These are phyloP conservation scores for Otis tarda DNA, from an alignment of 2,113 vertebrate genomes.

Conservation along the genomic window DNA sequence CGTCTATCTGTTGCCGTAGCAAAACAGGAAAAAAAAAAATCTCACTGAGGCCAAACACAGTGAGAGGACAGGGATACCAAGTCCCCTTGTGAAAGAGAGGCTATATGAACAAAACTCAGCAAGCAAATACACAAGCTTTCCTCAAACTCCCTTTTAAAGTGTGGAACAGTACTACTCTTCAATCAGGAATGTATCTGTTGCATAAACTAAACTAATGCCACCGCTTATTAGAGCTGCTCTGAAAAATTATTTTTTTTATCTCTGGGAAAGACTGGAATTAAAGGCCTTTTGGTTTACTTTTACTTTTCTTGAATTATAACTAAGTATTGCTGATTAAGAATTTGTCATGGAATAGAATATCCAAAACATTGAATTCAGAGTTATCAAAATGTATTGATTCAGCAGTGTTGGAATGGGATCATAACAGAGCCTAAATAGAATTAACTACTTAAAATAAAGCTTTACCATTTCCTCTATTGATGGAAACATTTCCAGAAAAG, in stretches of 20 bases:
- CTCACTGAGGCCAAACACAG: neutral
- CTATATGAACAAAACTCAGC: neutral
- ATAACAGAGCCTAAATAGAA: neutral
- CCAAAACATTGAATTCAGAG: neutral
- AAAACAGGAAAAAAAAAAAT: neutral
- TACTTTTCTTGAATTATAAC: neutral
- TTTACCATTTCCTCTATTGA: neutral
- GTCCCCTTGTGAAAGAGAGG: neutral
- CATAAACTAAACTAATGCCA: neutral
- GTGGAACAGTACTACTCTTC: neutral
- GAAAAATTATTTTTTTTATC: neutral
- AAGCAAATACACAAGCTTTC: neutral
- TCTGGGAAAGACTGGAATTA: neutral
- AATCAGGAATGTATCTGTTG: neutral
- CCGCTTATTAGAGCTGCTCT: neutral
- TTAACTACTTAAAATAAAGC: neutral
- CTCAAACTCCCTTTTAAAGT: neutral
- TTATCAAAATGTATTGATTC: neutral
- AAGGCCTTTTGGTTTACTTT: neutral
- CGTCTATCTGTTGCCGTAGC: neutral
- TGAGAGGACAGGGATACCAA: neutral
- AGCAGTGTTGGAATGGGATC: fast-evolving
- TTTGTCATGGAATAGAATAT: neutral
- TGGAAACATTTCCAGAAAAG: neutral
- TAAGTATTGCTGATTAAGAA: neutral